A percentile compares a stretch with the other conserved stretches of the same genome.
Evolutionary conservation across 2,888 invertebrate species (phyloP).

Genomic region (Archips crataeganus): DNA sequence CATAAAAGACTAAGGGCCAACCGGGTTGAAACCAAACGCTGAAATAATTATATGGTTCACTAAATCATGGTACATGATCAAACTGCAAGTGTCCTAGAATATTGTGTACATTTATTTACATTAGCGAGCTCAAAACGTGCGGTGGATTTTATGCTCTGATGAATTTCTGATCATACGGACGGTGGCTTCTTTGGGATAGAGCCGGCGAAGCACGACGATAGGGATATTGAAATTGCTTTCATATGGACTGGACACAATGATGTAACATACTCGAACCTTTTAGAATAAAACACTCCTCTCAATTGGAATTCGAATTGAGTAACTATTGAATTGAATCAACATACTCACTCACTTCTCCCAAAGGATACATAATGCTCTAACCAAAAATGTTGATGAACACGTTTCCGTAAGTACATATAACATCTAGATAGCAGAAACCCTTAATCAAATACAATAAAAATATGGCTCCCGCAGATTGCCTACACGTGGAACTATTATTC

Average conservation of each 20-base stretch:
- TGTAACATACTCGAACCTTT: not conserved
- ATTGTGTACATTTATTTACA: constrained; percentile 5
- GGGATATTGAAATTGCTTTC: constrained; percentile 28
- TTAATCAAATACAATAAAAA: constrained; percentile 6
- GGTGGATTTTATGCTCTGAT: constrained; percentile 19
- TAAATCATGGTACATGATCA: not conserved
- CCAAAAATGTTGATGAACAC: not conserved
- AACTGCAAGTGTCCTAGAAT: constrained; percentile 4
- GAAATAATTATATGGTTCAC: not conserved
- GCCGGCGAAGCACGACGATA: constrained; percentile 12
- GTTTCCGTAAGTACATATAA: not conserved
- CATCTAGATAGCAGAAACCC: not conserved
- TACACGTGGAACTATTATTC: constrained; percentile 20
- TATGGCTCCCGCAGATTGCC: not conserved
- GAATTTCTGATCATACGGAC: constrained; percentile 22
- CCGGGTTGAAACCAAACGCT: not conserved
- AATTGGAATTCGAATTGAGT: not conserved
- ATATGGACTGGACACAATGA: not conserved
- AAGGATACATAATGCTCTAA: not conserved
- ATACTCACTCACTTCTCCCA: not conserved
- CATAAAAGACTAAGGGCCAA: too few relatives aligned
- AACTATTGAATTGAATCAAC: not conserved
- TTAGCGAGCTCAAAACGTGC: constrained; percentile 11
- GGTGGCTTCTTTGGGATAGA: constrained; percentile 21
- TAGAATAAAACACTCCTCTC: not conserved